Base-by-base conservation (phyloP, 2,113 vertebrate species). In the Aleadryas rufinucha region DNA sequence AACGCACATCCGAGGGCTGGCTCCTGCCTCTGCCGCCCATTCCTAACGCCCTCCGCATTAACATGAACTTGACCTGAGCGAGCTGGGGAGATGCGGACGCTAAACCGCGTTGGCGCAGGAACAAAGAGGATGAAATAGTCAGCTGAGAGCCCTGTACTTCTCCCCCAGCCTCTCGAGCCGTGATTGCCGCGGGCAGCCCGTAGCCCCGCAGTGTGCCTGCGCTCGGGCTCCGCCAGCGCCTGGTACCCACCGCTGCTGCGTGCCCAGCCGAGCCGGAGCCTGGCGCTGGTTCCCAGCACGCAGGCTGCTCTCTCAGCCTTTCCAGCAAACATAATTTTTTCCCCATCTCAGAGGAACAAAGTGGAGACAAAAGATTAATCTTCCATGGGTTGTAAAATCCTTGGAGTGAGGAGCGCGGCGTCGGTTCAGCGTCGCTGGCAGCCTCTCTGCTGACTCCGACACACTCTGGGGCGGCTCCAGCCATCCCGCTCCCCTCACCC, bases 181-280 rank as follows among this genome's bases (percentile, higher is more conserved):
- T 2, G 6, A 16, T 15, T 31, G 27, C 60, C 8, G 2, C 37
- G 10, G 76, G 4, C 21, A 7, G 45, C 37, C n/a, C 50, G 11
- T 7, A 7, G 21, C 4, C 4, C 64, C 12, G 0, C 0, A 7
- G 12, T 5, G 2, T 74, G 70, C n/a, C 47, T 6, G 13, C 0
- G 1, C 71, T 60, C 4, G 1, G 45, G 54, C 64, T 59, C 2
- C 1, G 1, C 6, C 0, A 27, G 24, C 1, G 26, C 3, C 39
- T 16, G 0, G 1, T 42, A 6, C 3, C 63, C 87, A 4, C 3
- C 5, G 5, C 44, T 13, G 3, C 30, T 8, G 1, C 23, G 1
- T 0, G 33, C 75, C 0, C 4, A 49, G 71, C 78, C 11, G 8
- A 17, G 59, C 79, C 7, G 18, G 41, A 77, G 87, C 78, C 63